Percentiles rank a stretch among this genome's conserved stretches.
These are phyloP conservation scores for Morinoia aosen DNA, from an alignment of 2,888 invertebrate species.

Conservation along the genomic window DNA sequence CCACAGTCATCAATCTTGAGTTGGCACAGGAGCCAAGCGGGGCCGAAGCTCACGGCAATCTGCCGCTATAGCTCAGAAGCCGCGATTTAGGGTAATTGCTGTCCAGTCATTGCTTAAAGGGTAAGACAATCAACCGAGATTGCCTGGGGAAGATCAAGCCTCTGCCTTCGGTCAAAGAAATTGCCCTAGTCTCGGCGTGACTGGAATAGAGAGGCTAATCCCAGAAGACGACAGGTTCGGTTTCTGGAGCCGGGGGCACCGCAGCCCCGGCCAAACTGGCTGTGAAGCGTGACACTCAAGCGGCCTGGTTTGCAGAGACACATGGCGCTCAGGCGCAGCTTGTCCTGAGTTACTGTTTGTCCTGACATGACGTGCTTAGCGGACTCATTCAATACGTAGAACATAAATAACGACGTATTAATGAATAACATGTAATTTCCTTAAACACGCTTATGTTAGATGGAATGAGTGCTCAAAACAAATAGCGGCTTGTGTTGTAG, in stretches of 20 bases:
- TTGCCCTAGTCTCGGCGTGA: slow-evolving; percentile 49
- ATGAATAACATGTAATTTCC: background rate
- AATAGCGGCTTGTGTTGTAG: background rate
- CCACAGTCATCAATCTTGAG: background rate
- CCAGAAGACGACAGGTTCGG: background rate
- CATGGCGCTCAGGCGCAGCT: background rate
- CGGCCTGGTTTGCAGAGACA: background rate
- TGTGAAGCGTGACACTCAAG: background rate
- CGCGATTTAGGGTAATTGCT: slow-evolving; percentile 51
- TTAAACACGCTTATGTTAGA: background rate
- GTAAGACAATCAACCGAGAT: slow-evolving; percentile 50
- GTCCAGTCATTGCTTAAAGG: slow-evolving; percentile 50
- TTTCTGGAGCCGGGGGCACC: background rate
- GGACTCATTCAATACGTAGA: background rate
- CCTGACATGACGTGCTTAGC: background rate
- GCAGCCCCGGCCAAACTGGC: background rate
- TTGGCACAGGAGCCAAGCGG: background rate
- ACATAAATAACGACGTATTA: background rate
- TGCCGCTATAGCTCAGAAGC: slow-evolving; percentile 38
- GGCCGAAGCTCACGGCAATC: background rate
- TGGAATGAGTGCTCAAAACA: background rate
- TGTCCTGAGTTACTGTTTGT: background rate
- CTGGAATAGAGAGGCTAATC: slow-evolving; percentile 48
- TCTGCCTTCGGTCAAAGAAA: slow-evolving; percentile 41
- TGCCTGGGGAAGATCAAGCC: slow-evolving; percentile 35